Conservation (phyloP, 2,113 vertebrate genomes). For the Cyanoramphus novaezelandiae region DNA sequence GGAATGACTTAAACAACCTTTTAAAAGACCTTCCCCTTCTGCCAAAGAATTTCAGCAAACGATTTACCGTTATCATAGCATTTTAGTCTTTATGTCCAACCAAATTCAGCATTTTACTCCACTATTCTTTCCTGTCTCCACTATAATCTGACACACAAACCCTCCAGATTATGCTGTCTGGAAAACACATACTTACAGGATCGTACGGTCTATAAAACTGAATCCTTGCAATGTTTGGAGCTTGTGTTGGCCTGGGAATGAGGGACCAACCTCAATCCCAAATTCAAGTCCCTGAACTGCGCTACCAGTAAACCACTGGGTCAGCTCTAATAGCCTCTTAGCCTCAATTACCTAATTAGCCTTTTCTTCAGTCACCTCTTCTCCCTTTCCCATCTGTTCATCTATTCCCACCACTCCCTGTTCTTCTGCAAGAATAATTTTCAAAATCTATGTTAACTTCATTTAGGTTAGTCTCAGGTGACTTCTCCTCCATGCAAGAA, state of each 20-base stretch:
- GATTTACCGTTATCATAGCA: not conserved
- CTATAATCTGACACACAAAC: not conserved
- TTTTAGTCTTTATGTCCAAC: not conserved
- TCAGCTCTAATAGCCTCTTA: slow-evolving; percentile 70
- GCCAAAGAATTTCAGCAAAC: not conserved
- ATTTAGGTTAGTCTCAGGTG: slow-evolving; percentile 68
- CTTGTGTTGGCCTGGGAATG: not conserved
- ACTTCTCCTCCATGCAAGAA: slow-evolving; percentile 55
- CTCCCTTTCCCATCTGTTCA: slow-evolving; percentile 68
- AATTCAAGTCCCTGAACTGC: slow-evolving; percentile 35
- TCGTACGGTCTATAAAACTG: not conserved
- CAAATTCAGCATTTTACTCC: not conserved
- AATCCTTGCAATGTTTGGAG: not conserved
- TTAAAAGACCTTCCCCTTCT: not conserved
- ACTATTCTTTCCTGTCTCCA: not conserved
- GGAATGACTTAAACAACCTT: not conserved
- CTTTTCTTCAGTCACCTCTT: slow-evolving; percentile 54
- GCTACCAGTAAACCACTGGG: slow-evolving; percentile 50
- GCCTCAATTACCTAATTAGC: slow-evolving; percentile 71
- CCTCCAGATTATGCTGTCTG: not conserved
- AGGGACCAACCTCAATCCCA: slow-evolving; percentile 26
- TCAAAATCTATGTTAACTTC: slow-evolving; percentile 70
- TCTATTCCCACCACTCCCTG: slow-evolving; percentile 68
- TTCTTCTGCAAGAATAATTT: slow-evolving; percentile 69
- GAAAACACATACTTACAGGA: not conserved